Evolutionary conservation across 2,113 vertebrate genomes (phyloP), one percentile per base, ranked within the genome.

Genomic region (Dasyprocta punctata): DNA sequence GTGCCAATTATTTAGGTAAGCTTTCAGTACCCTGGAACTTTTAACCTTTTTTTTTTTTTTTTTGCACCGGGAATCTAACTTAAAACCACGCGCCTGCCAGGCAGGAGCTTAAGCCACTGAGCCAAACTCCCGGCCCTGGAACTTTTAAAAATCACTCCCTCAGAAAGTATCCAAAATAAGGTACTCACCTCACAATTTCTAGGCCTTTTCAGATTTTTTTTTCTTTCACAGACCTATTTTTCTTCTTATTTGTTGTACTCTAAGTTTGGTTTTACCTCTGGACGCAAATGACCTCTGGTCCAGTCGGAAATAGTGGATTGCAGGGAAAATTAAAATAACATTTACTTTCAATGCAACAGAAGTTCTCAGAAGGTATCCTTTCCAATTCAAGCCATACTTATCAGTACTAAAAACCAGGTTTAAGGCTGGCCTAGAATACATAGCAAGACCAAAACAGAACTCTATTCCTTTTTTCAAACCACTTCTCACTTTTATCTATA

Each of bases 171-270:
- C 41, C 22, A 94, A 86, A 94, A 92, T 7, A 81, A 90, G 95
- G 44, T 81, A 7, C 94, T 97, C 86, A 97, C 97, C 95, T 96
- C 65, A 90, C 63, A 96, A 92, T 41, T 73, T 86, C 85, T 71
- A 95, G n/a, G 60, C 22, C 69, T 81, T 90, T 81, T 87, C 58
- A 92, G 81, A 73, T 92, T 71, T 83, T 89, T 94, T 38, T 93
- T 33, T 91, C 92, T 86, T 82, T 69, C 60, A 94, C 14, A 44
- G 65, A 82, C 36, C 60, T 91, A 56, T 61, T 92, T 96, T 83
- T 92, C 58, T 90, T 89, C 73, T 90, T 92, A 65, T 22, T 90
- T 77, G 90, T 41, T 94, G 89, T 81, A 58, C 90, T 52, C 38
- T 94, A 95, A 83, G 84, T 41, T 94, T 96, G 38, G 81, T 78